Evolutionary conservation across 2,113 vertebrate species (phyloP).

Genomic region (Bubo bubo): DNA sequence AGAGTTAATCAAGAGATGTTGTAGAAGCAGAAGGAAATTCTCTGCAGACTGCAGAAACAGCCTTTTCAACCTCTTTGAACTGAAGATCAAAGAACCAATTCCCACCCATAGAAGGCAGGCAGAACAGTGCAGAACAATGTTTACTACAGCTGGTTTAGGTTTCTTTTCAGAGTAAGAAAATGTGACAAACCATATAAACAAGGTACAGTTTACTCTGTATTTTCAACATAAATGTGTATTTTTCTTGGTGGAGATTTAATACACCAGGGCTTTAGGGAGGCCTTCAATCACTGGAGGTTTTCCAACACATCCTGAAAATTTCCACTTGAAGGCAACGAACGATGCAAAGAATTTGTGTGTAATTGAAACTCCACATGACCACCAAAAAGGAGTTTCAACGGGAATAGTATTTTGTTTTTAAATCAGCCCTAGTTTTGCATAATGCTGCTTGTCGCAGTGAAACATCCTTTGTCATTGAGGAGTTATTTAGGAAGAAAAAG

Average conservation of each 20-base stretch:
- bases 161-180: neutral
- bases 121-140: neutral
- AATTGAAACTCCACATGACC: neutral
- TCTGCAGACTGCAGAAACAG: constrained; percentile 2
- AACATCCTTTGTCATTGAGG: neutral
- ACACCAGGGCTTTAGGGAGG: neutral
- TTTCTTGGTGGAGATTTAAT: neutral
- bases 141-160: neutral
- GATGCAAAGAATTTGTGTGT: neutral
- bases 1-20: neutral
- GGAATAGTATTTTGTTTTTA: neutral
- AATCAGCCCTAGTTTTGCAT: neutral
- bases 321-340: neutral
- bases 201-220: neutral
- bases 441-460: neutral
- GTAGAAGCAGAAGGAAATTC: neutral
- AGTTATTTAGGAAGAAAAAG: neutral
- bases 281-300: neutral
- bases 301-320: neutral
- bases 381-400: neutral
- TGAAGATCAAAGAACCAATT: constrained; percentile 52
- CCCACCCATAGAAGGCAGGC: neutral
- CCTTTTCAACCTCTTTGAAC: constrained; percentile 46
- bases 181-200: neutral
- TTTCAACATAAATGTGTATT: neutral